Conservation (phyloP, 2,888 invertebrate genomes). For the Luperina testacea region DNA sequence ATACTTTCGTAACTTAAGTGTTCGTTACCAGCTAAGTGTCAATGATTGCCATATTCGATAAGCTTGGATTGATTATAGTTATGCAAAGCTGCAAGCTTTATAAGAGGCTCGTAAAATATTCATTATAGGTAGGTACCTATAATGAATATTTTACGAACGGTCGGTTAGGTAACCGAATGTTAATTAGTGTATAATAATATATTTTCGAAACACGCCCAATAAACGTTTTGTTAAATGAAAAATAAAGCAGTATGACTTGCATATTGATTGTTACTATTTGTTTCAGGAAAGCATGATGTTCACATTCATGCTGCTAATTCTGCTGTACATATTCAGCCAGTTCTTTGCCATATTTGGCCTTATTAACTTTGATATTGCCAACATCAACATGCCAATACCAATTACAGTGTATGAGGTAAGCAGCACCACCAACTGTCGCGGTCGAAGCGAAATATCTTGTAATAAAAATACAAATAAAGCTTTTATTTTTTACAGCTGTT, state of each 20-base stretch:
- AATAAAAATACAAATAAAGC: neutral
- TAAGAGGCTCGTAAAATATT: neutral
- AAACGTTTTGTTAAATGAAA: neutral
- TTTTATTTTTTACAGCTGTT: conserved; percentile 78
- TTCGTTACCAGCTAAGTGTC: neutral
- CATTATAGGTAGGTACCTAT: too few relatives aligned
- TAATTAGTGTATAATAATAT: neutral
- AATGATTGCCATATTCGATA: conserved; percentile 30
- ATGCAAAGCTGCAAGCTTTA: neutral
- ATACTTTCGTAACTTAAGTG: conserved; percentile 22
- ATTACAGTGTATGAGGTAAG: conserved; percentile 86
- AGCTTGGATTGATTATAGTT: neutral
- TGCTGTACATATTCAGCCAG: conserved; percentile 87
- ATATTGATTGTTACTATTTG: conserved; percentile 8
- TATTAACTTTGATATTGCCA: conserved; percentile 86
- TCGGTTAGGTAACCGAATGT: too few relatives aligned
- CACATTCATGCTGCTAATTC: conserved; percentile 82
- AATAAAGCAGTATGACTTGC: neutral
- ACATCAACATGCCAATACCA: conserved; percentile 85
- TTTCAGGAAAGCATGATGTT: conserved; percentile 89
- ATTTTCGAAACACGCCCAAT: neutral
- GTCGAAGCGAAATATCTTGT: neutral
- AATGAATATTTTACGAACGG: too few relatives aligned
- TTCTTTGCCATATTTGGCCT: conserved; percentile 87
- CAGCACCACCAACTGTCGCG: neutral